phyloP scores from a whole-genome alignment of 2,888 invertebrate genomes.

The Labia minor region DNA sequence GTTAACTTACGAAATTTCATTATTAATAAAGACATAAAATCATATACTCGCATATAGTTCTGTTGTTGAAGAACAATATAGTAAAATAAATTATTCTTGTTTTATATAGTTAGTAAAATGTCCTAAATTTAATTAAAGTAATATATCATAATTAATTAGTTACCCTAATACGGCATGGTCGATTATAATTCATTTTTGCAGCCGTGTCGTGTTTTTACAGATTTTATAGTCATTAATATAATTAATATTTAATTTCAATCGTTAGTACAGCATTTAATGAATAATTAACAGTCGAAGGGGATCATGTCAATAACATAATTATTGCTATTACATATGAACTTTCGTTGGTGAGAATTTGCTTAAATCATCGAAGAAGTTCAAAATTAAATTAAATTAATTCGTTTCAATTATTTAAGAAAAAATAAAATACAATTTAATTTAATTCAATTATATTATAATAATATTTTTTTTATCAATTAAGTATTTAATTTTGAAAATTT shows the following conservation, averaged over 20 bases:
- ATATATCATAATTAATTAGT: neutral
- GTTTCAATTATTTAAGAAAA: too few relatives aligned
- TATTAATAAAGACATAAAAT: conserved; percentile 7
- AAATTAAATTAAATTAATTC: too few relatives aligned
- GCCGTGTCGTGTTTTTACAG: neutral
- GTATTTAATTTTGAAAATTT: too few relatives aligned
- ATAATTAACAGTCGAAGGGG: neutral
- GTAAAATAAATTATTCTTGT: conserved; percentile 13
- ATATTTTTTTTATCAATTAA: too few relatives aligned
- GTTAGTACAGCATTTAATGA: neutral
- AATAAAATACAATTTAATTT: too few relatives aligned
- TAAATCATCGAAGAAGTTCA: too few relatives aligned
- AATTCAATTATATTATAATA: too few relatives aligned
- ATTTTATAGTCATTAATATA: conserved; percentile 13
- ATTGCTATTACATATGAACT: neutral
- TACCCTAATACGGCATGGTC: conserved; percentile 9
- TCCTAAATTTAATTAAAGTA: conserved; percentile 14
- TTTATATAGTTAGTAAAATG: neutral
- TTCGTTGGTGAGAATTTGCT: too few relatives aligned
- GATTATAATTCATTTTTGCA: conserved; percentile 17
- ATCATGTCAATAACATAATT: neutral
- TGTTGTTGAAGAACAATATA: conserved; percentile 7
- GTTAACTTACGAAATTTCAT: conserved; percentile 13
- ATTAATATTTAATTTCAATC: conserved; percentile 1
- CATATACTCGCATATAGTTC: neutral